Percentiles rank a stretch among this genome's conserved stretches.
Evolutionary conservation across 2,797 vertebrate species (phyloP).

Genomic region (Chaetophractus vellerosus): DNA sequence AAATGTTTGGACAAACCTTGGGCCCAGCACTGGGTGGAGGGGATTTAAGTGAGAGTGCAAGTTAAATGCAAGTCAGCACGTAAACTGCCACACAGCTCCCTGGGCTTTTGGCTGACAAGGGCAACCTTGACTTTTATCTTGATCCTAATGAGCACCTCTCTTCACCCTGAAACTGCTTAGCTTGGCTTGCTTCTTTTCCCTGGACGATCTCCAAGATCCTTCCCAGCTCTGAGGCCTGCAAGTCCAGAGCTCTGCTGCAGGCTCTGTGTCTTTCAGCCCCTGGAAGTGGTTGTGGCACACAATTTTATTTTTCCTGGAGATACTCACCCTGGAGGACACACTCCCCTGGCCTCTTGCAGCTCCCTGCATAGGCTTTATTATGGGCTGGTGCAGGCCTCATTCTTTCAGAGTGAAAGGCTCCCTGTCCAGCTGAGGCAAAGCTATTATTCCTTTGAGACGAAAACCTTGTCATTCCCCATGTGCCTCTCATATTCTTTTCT

Average conservation of each 20-base stretch:
- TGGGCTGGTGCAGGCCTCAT: neutral
- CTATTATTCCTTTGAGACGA: constrained; percentile 46
- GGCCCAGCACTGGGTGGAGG: neutral
- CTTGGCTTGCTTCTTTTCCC: neutral
- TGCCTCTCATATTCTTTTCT: constrained; percentile 4
- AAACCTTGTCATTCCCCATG: neutral
- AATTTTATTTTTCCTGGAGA: neutral
- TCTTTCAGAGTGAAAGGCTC: constrained; percentile 7
- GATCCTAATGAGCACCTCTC: no score
- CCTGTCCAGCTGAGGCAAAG: constrained; percentile 26
- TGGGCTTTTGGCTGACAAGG: neutral
- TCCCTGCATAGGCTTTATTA: neutral
- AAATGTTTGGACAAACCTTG: neutral
- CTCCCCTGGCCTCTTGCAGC: neutral
- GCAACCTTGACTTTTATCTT: neutral
- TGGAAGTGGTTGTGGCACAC: neutral
- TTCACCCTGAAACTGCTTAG: neutral
- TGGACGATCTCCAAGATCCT: neutral
- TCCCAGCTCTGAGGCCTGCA: neutral
- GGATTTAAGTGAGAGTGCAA: neutral
- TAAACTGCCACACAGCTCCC: no score
- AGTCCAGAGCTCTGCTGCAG: neutral
- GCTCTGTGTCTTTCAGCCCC: neutral
- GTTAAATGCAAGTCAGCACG: neutral
- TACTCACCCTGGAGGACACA: neutral